These are phyloP conservation scores for Apodemus speciosus DNA, from an alignment of 2,113 vertebrate genomes.

Conservation along the genomic window DNA sequence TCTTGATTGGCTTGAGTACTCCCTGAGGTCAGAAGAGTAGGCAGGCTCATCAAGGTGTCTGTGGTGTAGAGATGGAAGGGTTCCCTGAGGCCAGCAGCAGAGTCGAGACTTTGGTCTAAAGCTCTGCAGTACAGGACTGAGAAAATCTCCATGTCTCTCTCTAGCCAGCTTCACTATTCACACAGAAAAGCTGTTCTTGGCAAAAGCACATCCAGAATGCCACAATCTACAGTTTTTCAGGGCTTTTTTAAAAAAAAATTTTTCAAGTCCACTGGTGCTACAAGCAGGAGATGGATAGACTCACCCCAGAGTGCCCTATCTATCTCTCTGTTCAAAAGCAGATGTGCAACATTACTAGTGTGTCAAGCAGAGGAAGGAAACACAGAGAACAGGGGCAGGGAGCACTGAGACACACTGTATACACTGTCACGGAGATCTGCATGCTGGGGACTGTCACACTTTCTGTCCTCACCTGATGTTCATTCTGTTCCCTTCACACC, in stretches of 20 bases:
- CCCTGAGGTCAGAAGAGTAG: not conserved
- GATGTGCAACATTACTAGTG: not conserved
- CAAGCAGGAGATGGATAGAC: not conserved
- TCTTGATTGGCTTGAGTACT: not conserved
- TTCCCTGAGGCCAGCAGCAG: not conserved
- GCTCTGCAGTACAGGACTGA: not conserved
- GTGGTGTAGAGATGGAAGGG: not conserved
- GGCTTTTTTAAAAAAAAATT: not conserved
- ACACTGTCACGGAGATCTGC: not conserved
- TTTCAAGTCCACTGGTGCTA: not conserved
- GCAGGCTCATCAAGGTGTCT: not conserved
- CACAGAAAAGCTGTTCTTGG: too few relatives aligned
- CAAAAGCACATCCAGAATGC: not conserved
- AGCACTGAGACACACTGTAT: rapidly evolving
- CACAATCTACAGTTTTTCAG: not conserved
- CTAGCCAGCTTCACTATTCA: not conserved
- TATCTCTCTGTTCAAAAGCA: not conserved
- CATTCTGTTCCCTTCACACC: not conserved
- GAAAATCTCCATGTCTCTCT: not conserved
- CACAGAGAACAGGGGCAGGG: not conserved
- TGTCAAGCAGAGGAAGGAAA: not conserved
- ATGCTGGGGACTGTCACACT: not conserved
- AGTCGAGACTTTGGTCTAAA: not conserved
- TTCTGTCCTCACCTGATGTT: not conserved
- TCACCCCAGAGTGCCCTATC: not conserved